Percentiles rank a stretch among this genome's conserved stretches.
Conservation (phyloP, 2,797 vertebrate species). For the Australoheros facetus region DNA sequence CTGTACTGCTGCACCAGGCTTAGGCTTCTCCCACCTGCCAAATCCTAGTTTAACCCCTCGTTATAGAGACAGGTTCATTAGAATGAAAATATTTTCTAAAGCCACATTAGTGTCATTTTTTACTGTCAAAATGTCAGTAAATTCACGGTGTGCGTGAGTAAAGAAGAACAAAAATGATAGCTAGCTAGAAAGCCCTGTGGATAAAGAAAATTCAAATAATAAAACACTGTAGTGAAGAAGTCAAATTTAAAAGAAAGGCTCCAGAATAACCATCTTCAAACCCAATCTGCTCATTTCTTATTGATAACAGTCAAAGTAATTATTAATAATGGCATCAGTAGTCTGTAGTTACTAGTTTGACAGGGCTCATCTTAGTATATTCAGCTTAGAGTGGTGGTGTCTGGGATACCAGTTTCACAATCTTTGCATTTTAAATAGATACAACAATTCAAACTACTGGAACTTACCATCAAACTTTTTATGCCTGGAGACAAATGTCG, state of each 20-base stretch:
- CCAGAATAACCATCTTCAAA: background rate
- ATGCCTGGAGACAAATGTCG: slow-evolving; percentile 91
- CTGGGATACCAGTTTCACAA: background rate
- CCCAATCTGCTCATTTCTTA: slow-evolving; percentile 6
- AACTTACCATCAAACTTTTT: slow-evolving; percentile 96
- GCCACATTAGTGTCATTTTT: background rate
- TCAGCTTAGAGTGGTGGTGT: background rate
- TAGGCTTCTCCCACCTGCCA: background rate
- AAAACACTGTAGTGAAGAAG: background rate
- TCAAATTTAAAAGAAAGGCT: background rate
- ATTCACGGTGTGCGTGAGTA: background rate
- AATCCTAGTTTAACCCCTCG: background rate
- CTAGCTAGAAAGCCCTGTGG: background rate
- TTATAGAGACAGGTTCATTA: background rate
- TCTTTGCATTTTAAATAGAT: slow-evolving; percentile 10
- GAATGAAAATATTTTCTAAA: background rate
- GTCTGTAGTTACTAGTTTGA: slow-evolving; percentile 25
- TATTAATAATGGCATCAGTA: slow-evolving; percentile 19
- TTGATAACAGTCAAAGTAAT: slow-evolving; percentile 19
- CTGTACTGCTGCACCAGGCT: background rate
- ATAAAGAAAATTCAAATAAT: background rate
- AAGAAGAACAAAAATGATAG: background rate
- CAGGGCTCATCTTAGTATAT: slow-evolving; percentile 8
- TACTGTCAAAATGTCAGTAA: background rate
- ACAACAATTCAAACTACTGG: background rate